phyloP scores from a whole-genome alignment of 2,797 vertebrate species.

The Pantherophis alleghaniensis region DNA sequence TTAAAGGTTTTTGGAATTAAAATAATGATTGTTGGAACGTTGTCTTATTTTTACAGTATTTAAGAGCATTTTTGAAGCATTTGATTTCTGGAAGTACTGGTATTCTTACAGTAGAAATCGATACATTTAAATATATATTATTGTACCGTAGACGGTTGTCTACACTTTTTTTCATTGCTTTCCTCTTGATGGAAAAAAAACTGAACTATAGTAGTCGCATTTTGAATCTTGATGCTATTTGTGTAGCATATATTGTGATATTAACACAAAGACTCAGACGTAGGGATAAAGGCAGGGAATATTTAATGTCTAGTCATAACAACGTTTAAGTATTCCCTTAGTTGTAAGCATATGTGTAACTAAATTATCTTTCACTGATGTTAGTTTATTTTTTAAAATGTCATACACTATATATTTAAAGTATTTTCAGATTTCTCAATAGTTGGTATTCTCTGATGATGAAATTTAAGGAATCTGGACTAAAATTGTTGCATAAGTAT shows the following conservation, averaged over 20 bases:
- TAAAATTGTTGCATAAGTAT: slow-evolving; percentile 22
- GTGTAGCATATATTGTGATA: background rate
- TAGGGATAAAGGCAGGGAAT: background rate
- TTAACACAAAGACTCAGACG: background rate
- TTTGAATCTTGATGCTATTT: background rate
- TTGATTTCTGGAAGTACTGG: background rate
- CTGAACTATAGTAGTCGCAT: background rate
- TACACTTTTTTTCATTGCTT: background rate
- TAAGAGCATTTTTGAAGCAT: background rate
- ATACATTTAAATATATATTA: background rate
- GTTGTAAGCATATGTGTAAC: background rate
- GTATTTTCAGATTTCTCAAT: background rate
- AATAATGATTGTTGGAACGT: background rate
- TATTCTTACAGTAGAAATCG: background rate
- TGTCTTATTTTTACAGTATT: background rate
- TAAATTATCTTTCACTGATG: background rate
- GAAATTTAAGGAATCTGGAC: slow-evolving; percentile 17
- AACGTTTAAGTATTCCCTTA: background rate
- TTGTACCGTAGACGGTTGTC: background rate
- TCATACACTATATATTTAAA: background rate
- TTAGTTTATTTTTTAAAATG: background rate
- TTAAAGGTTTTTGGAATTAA: background rate
- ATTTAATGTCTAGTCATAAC: background rate
- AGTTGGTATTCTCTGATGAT: background rate
- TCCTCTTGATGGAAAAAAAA: background rate